Conservation (phyloP, 2,888 invertebrate genomes). For the Heliconius charithonia region DNA sequence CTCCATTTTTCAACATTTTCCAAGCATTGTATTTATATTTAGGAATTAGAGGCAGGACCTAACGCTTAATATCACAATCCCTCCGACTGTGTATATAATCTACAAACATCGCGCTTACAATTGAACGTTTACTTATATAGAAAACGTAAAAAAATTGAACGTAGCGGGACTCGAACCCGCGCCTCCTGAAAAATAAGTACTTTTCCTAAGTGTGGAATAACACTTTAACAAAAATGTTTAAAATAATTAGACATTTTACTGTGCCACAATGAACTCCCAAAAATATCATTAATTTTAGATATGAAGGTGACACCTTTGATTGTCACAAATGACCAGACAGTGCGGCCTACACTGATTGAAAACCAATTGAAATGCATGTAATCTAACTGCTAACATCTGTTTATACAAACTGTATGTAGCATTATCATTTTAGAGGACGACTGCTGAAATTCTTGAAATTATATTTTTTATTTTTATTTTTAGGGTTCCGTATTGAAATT, state of each 20-base stretch:
- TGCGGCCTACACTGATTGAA: slow-evolving; percentile 27
- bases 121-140: too few relatives aligned
- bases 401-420: slow-evolving; percentile 9
- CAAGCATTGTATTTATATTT: not conserved
- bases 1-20: not conserved
- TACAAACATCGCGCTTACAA: not conserved
- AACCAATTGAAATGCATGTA: slow-evolving; percentile 33
- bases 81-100: not conserved
- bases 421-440: not conserved
- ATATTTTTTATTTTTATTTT: not conserved
- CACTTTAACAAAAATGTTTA: too few relatives aligned
- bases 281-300: slow-evolving; percentile 1
- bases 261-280: not conserved
- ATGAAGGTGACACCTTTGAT: slow-evolving; percentile 31
- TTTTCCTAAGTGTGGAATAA: too few relatives aligned
- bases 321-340: slow-evolving; percentile 22
- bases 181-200: too few relatives aligned
- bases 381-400: slow-evolving; percentile 7
- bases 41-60: not conserved
- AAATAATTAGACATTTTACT: not conserved
- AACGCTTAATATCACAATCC: not conserved
- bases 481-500: too few relatives aligned
- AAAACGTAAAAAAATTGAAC: too few relatives aligned
- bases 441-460: not conserved
- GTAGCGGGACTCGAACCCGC: too few relatives aligned